Evolutionary conservation across 2,113 vertebrate genomes (phyloP), one percentile per base, ranked within the genome.

Genomic region (Cervus canadensis): DNA sequence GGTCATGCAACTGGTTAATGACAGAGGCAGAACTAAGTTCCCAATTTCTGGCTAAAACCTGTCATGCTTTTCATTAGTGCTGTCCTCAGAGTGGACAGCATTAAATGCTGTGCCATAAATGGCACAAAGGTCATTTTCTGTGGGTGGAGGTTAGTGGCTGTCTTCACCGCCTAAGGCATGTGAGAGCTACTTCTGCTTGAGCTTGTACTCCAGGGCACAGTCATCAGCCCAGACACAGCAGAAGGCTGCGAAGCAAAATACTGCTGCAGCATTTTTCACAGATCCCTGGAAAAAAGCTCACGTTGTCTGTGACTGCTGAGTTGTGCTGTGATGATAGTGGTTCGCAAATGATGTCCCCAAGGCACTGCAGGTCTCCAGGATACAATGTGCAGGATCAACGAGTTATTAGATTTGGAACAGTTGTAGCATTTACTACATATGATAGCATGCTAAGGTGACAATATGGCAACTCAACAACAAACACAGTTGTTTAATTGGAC

Each of bases 261-360:
- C 94, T 90, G 33, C 26, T 71, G 36, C 87, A 87, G 87, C 92
- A 43, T 50, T 90, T 92, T 87, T 94, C 88, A 94, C 74, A 59
- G 95, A 78, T 30, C 87, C 40, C 40, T 83, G 12, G 88, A 91
- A 94, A 50, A 74, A 94, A 95, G 45, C 87, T 82, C 1, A 5
- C n/a, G 71, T 92, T 88, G 48, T 95, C 95, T 48, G 89, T 96
- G 90, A 84, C 79, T 19, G 7, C 85, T 81, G 95, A 95, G 67
- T 84, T 87, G 90, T 56, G n/a, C 92, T 78, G 15, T 50, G 92
- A 52, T 81, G 67, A 81, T 48, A 84, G 54, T 87, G 74, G 40
- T 54, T 96, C 48, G 40, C 52, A 64, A 10, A 48, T 54, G 76
- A 48, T 94, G 79, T 96, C 83, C 89, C 59, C 50, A 87, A 97